Evolutionary conservation across 1,140 invertebrate species (phyloP).

Genomic region (Hestina assimilis): DNA sequence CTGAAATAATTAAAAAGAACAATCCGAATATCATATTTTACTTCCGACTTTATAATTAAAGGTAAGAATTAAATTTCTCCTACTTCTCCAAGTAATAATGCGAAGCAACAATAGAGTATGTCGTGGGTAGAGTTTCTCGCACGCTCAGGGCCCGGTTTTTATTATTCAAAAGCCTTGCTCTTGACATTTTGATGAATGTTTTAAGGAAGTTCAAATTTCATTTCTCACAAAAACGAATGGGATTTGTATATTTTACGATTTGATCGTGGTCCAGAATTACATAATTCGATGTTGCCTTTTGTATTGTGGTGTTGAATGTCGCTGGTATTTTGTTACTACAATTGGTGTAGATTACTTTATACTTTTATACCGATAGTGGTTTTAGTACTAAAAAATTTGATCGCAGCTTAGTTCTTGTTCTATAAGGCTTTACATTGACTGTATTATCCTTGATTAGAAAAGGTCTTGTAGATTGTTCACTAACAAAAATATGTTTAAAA

Average conservation of each 20-base stretch:
- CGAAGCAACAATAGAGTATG: constrained; percentile 20
- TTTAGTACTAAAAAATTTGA: too few relatives aligned
- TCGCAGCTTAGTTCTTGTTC: too few relatives aligned
- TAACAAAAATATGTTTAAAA: too few relatives aligned
- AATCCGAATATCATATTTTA: neutral
- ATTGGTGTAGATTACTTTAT: too few relatives aligned
- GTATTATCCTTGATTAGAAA: too few relatives aligned
- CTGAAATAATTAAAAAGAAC: too few relatives aligned
- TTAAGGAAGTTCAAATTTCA: constrained; percentile 70
- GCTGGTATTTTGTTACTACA: too few relatives aligned
- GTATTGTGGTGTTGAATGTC: too few relatives aligned
- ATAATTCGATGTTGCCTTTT: constrained; percentile 26
- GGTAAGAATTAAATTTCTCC: constrained; percentile 11
- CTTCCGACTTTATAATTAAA: constrained; percentile 10
- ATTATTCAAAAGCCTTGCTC: constrained; percentile 71
- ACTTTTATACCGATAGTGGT: too few relatives aligned
- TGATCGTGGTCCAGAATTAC: constrained; percentile 42
- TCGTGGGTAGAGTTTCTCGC: constrained; percentile 23
- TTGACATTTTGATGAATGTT: constrained; percentile 71
- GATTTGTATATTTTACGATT: constrained; percentile 69
- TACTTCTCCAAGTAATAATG: constrained; percentile 19
- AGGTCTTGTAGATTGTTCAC: too few relatives aligned
- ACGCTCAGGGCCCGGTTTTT: constrained; percentile 46
- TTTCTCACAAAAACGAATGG: constrained; percentile 60
- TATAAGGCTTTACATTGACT: too few relatives aligned